A percentile compares a stretch with the other conserved stretches of the same genome.
Conservation (phyloP, 2,113 vertebrate genomes). For the Hypanus sabinus region DNA sequence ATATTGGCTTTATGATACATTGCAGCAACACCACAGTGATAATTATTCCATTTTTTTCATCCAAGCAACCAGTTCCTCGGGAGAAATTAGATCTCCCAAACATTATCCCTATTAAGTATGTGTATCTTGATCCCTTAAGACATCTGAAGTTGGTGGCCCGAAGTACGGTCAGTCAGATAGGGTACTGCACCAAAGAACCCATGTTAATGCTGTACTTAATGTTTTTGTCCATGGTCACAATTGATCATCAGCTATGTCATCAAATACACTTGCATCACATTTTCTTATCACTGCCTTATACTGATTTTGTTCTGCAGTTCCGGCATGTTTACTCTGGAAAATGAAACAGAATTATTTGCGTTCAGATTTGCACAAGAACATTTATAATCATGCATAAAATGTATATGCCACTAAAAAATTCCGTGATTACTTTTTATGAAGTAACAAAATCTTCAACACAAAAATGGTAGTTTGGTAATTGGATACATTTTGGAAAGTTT, state of each 20-base stretch:
- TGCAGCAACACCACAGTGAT: neutral
- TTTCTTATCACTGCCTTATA: neutral
- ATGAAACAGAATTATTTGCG: neutral
- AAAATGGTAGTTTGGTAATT: neutral
- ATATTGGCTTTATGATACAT: neutral
- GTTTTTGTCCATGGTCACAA: neutral
- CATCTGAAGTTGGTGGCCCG: neutral
- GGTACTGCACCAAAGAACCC: no score
- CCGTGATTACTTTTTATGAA: neutral
- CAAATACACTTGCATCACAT: neutral
- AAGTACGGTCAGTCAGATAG: neutral
- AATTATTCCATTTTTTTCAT: neutral
- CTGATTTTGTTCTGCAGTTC: neutral
- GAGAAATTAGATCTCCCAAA: neutral
- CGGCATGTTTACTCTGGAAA: neutral
- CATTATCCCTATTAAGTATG: neutral
- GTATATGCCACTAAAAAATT: neutral
- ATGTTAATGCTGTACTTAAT: no score
- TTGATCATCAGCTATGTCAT: neutral
- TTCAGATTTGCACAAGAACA: neutral
- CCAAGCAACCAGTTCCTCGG: neutral
- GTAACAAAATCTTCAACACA: neutral
- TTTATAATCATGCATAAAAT: neutral
- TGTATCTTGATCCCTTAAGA: neutral
- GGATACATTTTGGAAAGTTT: neutral